Evolutionary conservation across 2,888 invertebrate genomes (phyloP).

Genomic region (Elegia similella): DNA sequence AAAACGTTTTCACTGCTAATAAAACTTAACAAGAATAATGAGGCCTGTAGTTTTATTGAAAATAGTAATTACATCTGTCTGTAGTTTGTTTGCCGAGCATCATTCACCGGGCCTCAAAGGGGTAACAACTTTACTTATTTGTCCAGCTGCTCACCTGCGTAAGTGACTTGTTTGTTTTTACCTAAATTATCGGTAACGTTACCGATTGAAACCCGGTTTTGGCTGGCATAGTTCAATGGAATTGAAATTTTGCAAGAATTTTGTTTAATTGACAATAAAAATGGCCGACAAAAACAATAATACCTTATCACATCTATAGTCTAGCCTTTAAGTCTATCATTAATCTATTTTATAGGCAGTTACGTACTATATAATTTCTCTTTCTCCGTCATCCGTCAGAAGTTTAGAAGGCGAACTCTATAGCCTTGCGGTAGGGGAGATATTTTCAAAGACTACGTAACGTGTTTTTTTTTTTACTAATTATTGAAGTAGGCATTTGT

Average conservation of each 20-base stretch:
- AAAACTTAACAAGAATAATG: not conserved
- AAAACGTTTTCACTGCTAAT: not conserved
- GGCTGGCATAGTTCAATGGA: slow-evolving; percentile 26
- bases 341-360: no score
- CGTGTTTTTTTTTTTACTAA: no score
- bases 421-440: no score
- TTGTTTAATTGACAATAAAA: not conserved
- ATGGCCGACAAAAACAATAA: no score
- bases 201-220: slow-evolving; percentile 32
- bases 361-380: no score
- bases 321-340: no score
- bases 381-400: no score
- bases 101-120: slow-evolving; percentile 50
- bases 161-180: slow-evolving; percentile 51
- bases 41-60: slow-evolving; percentile 1
- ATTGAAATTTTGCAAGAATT: not conserved
- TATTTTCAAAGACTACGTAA: no score
- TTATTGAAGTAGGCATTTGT: no score
- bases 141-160: slow-evolving; percentile 54
- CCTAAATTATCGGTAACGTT: slow-evolving; percentile 48
- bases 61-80: slow-evolving; percentile 6
- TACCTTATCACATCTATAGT: no score
- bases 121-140: slow-evolving; percentile 51
- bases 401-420: no score
- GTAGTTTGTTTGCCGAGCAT: slow-evolving; percentile 42